phyloP scores from a whole-genome alignment of 2,113 vertebrate genomes.

The Osmerus mordax region DNA sequence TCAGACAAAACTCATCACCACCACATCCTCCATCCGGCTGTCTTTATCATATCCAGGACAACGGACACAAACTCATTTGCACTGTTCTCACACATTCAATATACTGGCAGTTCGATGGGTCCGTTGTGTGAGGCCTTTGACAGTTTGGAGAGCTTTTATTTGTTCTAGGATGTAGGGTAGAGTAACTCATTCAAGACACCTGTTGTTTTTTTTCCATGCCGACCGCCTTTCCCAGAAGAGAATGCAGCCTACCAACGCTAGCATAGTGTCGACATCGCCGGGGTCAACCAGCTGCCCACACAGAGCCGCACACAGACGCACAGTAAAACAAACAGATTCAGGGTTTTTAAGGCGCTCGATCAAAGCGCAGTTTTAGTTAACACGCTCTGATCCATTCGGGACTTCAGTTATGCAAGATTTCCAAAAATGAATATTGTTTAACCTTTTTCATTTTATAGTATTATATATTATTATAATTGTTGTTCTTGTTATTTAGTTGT shows the following conservation, averaged over 20 bases:
- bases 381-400: conserved; percentile 38
- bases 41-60: conserved; percentile 43
- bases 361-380: conserved; percentile 43
- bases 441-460: conserved; percentile 50
- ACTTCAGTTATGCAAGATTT: conserved; percentile 59
- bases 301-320: conserved; percentile 48
- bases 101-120: conserved; percentile 16
- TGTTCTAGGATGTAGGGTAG: conserved; percentile 33
- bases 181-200: conserved; percentile 14
- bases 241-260: not conserved
- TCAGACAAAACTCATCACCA: not conserved
- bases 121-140: conserved; percentile 10
- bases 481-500: conserved; percentile 48
- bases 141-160: no score
- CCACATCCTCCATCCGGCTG: not conserved
- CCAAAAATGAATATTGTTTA: conserved; percentile 43
- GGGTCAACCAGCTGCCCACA: not conserved
- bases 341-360: conserved; percentile 58
- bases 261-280: not conserved
- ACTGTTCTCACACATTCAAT: conserved; percentile 53
- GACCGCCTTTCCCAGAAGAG: conserved; percentile 8
- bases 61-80: conserved; percentile 50
- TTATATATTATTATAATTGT: conserved; percentile 42
- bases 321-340: conserved; percentile 54
- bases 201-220: conserved; percentile 1